phyloP scores from a whole-genome alignment of 2,888 invertebrate species.

The Drosophila diplacantha region DNA sequence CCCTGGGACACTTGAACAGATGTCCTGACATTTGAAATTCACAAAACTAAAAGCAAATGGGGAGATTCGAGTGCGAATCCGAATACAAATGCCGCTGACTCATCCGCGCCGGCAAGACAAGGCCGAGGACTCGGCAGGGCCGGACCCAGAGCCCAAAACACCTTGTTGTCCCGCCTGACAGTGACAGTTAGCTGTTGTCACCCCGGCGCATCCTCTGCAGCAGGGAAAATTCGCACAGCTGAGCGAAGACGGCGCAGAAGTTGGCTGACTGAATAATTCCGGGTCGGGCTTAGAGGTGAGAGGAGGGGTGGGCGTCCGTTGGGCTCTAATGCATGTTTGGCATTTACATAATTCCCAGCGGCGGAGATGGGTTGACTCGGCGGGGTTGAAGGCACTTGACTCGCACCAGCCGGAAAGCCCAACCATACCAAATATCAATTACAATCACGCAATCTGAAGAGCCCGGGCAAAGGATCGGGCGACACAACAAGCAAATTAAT shows the following conservation, averaged over 20 bases:
- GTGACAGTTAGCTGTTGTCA: slow-evolving; percentile 63
- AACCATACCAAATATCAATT: slow-evolving; percentile 66
- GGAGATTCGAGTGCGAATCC: slow-evolving; percentile 17
- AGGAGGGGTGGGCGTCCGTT: slow-evolving; percentile 22
- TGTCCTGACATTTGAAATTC: slow-evolving; percentile 76
- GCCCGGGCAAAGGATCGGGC: slow-evolving; percentile 37
- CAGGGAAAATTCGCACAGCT: slow-evolving; percentile 63
- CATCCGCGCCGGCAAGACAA: slow-evolving; percentile 22
- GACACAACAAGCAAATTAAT: slow-evolving; percentile 67
- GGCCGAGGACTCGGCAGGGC: slow-evolving; percentile 6
- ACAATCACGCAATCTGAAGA: slow-evolving; percentile 65
- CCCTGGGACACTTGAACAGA: slow-evolving; percentile 73
- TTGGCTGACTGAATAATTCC: slow-evolving; percentile 59
- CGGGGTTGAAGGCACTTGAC: slow-evolving; percentile 57
- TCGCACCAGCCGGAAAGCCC: slow-evolving; percentile 42
- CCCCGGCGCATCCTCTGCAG: slow-evolving; percentile 45
- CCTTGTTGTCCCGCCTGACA: slow-evolving; percentile 52
- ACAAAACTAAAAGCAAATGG: slow-evolving; percentile 75
- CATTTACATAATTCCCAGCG: slow-evolving; percentile 66
- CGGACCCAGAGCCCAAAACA: slow-evolving; percentile 36
- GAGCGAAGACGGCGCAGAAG: slow-evolving; percentile 42
- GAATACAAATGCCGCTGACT: slow-evolving; percentile 32
- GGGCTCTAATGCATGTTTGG: slow-evolving; percentile 66
- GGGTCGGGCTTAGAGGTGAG: slow-evolving; percentile 41
- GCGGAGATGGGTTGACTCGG: slow-evolving; percentile 20